Conservation (phyloP, 1,140 invertebrate genomes). For the Lasioglossum baleicum region DNA sequence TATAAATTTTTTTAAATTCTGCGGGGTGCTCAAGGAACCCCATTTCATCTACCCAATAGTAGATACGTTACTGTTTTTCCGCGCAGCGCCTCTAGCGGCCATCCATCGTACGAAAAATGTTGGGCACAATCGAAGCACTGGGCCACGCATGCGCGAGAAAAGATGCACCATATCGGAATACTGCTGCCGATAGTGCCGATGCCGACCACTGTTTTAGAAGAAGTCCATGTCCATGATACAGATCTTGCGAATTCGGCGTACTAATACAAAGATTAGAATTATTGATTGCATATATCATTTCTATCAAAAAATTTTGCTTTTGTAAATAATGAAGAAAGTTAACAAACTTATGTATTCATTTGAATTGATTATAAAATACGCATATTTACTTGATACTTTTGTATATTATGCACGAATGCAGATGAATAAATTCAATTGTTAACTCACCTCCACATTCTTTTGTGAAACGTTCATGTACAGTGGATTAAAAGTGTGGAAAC, state of each 20-base stretch:
- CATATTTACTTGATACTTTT: constrained; percentile 8
- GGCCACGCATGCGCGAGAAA: too few relatives aligned
- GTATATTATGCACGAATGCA: neutral
- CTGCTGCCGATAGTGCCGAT: too few relatives aligned
- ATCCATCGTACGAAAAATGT: too few relatives aligned
- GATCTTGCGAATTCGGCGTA: neutral
- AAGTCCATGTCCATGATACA: neutral
- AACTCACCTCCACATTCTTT: neutral
- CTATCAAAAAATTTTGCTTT: neutral
- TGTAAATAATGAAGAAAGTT: neutral
- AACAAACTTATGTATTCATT: neutral
- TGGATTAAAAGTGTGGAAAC: neutral
- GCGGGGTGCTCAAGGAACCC: too few relatives aligned
- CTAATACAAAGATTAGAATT: neutral
- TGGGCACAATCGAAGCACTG: too few relatives aligned
- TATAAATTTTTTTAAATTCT: too few relatives aligned
- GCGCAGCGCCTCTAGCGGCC: too few relatives aligned
- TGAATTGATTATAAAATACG: constrained; percentile 1
- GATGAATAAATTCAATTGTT: neutral
- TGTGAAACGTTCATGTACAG: neutral
- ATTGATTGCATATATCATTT: neutral
- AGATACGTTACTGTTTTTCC: too few relatives aligned
- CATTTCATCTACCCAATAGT: too few relatives aligned
- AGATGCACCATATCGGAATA: too few relatives aligned
- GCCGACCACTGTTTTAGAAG: too few relatives aligned